Conservation (phyloP, 2,113 vertebrate genomes). For the Ardeotis arabs region DNA sequence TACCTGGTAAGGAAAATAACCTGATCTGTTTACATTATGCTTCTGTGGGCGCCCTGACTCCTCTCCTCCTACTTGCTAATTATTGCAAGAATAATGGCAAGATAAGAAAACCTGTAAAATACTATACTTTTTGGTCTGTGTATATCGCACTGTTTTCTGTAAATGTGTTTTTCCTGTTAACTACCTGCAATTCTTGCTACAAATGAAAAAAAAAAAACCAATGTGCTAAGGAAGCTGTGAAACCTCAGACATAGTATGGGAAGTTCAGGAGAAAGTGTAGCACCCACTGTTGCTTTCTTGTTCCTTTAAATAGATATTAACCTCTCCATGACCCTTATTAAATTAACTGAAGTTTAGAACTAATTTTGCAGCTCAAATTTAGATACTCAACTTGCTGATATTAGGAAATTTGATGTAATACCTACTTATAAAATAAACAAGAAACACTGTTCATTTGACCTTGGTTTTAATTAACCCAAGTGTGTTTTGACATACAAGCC, state of each 20-base stretch:
- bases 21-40: neutral
- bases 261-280: neutral
- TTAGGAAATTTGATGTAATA: neutral
- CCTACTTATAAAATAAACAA: neutral
- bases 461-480: slow-evolving; percentile 21
- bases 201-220: neutral
- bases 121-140: neutral
- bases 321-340: neutral
- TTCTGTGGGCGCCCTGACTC: neutral
- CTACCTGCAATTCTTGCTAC: neutral
- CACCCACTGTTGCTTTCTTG: neutral
- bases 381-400: neutral
- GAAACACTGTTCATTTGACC: neutral
- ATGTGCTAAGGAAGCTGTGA: neutral
- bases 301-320: neutral
- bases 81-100: neutral
- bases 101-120: neutral
- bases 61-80: neutral
- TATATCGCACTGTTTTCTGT: neutral
- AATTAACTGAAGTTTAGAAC: neutral
- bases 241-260: neutral
- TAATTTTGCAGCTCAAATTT: neutral
- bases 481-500: neutral
- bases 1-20: neutral
- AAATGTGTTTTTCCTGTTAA: neutral